Percentiles rank a stretch among this genome's conserved stretches.
Evolutionary conservation across 2,888 invertebrate species (phyloP).

Genomic region (Fabriciana adippe): DNA sequence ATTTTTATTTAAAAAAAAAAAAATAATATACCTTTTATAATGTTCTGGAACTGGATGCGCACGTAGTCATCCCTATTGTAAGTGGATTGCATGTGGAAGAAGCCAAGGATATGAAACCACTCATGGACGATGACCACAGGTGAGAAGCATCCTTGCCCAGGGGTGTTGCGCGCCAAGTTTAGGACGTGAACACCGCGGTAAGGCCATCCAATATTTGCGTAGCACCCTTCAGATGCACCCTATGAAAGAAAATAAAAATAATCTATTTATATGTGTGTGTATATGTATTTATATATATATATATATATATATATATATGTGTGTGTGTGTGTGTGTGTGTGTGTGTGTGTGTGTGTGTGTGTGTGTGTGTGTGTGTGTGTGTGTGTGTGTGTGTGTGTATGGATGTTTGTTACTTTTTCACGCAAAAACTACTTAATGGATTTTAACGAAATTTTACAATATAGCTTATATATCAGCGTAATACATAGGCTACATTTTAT

Average conservation of each 20-base stretch:
- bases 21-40: conserved; percentile 77
- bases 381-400: too few relatives aligned
- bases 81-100: conserved; percentile 76
- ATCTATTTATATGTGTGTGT: not conserved
- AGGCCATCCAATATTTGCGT: conserved; percentile 65
- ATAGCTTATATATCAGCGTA: too few relatives aligned
- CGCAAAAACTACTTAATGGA: too few relatives aligned
- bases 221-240: conserved; percentile 62
- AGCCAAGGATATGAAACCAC: conserved; percentile 79
- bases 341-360: too few relatives aligned
- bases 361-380: too few relatives aligned
- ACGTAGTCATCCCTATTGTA: conserved; percentile 79
- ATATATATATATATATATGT: too few relatives aligned
- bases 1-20: too few relatives aligned
- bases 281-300: too few relatives aligned
- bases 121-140: conserved; percentile 89
- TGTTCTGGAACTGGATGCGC: conserved; percentile 86
- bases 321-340: too few relatives aligned
- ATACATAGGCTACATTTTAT: too few relatives aligned
- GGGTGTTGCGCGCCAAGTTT: conserved; percentile 70
- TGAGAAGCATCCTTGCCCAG: conserved; percentile 80
- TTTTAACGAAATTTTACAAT: too few relatives aligned
- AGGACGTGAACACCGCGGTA: conserved; percentile 70
- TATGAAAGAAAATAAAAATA: conserved; percentile 35
- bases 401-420: too few relatives aligned